phyloP scores from a whole-genome alignment of 2,113 vertebrate species.

The Corvus moneduloides region DNA sequence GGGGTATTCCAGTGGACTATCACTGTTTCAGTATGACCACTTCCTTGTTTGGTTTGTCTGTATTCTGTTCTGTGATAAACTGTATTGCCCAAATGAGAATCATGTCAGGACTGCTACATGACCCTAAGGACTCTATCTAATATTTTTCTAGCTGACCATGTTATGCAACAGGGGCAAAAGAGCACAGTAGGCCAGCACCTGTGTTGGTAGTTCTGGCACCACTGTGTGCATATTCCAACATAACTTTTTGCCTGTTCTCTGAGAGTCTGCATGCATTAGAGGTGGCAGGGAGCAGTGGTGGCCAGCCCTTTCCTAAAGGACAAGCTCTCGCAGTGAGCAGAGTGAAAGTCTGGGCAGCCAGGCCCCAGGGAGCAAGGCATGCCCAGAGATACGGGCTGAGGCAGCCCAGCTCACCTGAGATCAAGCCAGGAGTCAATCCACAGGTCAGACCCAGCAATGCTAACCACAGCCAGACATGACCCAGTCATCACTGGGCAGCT shows the following conservation, averaged over 20 bases:
- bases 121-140: not conserved
- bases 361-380: not conserved
- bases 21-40: not conserved
- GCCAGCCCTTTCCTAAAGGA: not conserved
- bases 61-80: not conserved
- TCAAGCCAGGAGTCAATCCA: not conserved
- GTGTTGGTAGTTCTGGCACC: not conserved
- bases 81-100: not conserved
- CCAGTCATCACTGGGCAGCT: not conserved
- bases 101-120: not conserved
- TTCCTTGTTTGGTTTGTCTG: not conserved
- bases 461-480: not conserved
- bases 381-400: not conserved
- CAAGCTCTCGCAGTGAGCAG: not conserved
- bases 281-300: not conserved
- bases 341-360: not conserved
- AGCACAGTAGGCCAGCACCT: not conserved
- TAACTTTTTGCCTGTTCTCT: not conserved
- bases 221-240: not conserved
- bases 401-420: not conserved
- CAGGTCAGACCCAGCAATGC: not conserved
- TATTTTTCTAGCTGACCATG: not conserved
- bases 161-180: not conserved
- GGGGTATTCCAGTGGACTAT: not conserved
- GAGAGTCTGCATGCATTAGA: not conserved